Evolutionary conservation across 2,888 invertebrate genomes (phyloP).

Genomic region (Megaustenia siamemsis): DNA sequence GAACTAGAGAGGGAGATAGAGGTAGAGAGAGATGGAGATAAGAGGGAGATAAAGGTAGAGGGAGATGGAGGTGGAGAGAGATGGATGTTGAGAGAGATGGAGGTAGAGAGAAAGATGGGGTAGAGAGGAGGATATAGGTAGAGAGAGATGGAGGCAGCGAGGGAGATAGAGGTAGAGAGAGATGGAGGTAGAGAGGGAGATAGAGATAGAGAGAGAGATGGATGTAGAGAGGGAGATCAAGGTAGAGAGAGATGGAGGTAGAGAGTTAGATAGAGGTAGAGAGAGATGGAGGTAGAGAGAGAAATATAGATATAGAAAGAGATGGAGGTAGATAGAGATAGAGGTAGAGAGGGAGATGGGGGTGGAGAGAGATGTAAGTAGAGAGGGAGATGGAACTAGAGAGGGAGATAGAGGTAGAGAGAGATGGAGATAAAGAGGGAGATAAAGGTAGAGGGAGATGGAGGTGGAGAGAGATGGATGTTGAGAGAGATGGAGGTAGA

Average conservation of each 20-base stretch:
- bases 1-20: background rate
- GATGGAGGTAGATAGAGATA: background rate
- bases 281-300: background rate
- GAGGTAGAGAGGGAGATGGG: background rate
- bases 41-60: background rate
- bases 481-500: background rate
- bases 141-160: constrained; percentile 6
- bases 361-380: too few relatives aligned
- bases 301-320: background rate
- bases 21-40: background rate
- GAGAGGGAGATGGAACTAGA: background rate
- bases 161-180: background rate
- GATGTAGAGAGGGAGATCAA: background rate
- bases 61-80: background rate
- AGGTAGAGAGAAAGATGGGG: background rate
- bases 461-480: background rate
- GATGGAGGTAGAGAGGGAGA: background rate
- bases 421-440: too few relatives aligned
- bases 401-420: background rate
- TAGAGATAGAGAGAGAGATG: background rate
- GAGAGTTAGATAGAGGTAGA: background rate
- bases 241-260: background rate
- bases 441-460: too few relatives aligned
- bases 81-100: background rate
- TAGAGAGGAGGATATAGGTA: background rate